These are phyloP conservation scores for Sylvia borin DNA, from an alignment of 2,797 vertebrate genomes.

Conservation along the genomic window DNA sequence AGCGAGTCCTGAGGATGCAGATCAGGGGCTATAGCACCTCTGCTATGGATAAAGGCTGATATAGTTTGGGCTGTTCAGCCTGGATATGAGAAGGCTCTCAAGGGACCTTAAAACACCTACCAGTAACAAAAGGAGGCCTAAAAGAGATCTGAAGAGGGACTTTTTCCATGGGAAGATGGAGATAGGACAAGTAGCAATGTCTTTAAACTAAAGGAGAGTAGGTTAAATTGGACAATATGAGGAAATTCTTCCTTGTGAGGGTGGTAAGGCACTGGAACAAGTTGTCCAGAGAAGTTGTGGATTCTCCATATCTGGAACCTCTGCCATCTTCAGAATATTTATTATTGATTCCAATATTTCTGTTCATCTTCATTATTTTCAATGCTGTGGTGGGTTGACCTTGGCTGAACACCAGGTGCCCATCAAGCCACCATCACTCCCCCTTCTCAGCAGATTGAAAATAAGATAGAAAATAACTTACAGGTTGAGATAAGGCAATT, in stretches of 20 bases:
- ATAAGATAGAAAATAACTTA: background rate
- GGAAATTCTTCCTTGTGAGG: background rate
- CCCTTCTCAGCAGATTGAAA: background rate
- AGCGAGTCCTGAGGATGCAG: fast-evolving
- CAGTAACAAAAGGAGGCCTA: background rate
- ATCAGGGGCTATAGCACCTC: background rate
- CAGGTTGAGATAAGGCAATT: background rate
- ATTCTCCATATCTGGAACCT: background rate
- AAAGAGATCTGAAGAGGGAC: background rate
- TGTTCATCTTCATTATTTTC: background rate
- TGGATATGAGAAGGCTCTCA: background rate
- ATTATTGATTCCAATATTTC: background rate
- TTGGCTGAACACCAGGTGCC: background rate
- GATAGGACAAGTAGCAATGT: background rate
- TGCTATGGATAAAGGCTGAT: background rate
- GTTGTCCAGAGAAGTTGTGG: background rate
- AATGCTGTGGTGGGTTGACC: background rate
- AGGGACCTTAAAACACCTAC: background rate
- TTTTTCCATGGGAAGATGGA: background rate
- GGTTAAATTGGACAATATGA: background rate
- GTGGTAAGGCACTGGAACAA: background rate
- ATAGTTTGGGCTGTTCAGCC: background rate
- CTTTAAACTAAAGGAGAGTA: background rate
- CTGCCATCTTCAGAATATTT: background rate
- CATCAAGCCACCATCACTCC: background rate